A percentile compares a stretch with the other conserved stretches of the same genome.
Evolutionary conservation across 2,113 vertebrate genomes (phyloP).

Genomic region (Alethe castanea): DNA sequence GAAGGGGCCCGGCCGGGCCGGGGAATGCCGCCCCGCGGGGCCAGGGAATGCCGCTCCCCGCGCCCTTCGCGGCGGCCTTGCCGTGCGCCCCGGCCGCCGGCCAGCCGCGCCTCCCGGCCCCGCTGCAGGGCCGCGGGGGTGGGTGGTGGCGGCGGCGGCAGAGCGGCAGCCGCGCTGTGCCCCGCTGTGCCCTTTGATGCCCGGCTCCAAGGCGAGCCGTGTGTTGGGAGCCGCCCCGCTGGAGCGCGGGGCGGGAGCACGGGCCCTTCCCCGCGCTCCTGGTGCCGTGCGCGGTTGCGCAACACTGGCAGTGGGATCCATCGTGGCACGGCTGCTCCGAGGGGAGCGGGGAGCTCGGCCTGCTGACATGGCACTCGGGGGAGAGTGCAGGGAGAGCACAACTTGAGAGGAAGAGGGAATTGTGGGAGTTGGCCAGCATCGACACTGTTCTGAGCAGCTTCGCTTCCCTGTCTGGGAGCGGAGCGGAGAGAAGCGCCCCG

Average conservation of each 20-base stretch:
- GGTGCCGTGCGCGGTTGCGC: not conserved
- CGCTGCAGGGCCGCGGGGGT: not conserved
- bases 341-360: not conserved
- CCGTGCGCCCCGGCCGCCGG: not conserved
- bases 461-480: fast-evolving
- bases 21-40: no score
- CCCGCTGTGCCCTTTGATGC: not conserved
- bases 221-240: not conserved
- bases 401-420: not conserved
- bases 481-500: not conserved
- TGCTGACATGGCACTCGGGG: fast-evolving
- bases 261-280: no score
- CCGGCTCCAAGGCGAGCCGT: fast-evolving
- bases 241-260: not conserved
- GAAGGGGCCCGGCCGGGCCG: not conserved
- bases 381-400: fast-evolving
- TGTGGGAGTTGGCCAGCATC: fast-evolving
- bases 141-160: fast-evolving
- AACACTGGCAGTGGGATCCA: fast-evolving
- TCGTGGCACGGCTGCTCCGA: fast-evolving
- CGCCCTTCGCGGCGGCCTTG: not conserved
- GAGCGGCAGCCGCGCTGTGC: no score
- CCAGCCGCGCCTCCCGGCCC: not conserved
- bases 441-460: fast-evolving
- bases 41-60: not conserved